Conservation (phyloP, 2,113 vertebrate genomes). For the Calypte anna region DNA sequence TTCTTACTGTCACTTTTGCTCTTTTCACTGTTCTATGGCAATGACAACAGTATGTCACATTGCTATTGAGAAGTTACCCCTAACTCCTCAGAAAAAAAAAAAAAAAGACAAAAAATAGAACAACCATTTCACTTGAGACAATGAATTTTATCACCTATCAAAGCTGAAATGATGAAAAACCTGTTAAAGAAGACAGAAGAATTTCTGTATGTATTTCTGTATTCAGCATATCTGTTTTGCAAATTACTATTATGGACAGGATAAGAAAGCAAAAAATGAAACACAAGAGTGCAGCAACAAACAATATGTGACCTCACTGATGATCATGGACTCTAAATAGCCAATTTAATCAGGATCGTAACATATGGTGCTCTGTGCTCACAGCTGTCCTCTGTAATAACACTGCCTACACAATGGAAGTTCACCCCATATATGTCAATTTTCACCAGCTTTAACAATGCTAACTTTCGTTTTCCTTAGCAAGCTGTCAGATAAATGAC, state of each 20-base stretch:
- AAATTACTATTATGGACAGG: neutral
- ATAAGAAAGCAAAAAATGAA: neutral
- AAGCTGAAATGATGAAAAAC: neutral
- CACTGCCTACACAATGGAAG: neutral
- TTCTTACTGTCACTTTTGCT: slow-evolving; percentile 15
- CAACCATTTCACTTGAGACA: neutral
- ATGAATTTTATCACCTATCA: neutral
- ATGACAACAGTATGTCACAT: neutral
- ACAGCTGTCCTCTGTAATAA: neutral
- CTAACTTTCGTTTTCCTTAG: no score
- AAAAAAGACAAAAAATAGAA: neutral
- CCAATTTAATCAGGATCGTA: neutral
- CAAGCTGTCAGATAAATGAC: no score
- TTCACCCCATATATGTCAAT: neutral
- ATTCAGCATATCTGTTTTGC: neutral
- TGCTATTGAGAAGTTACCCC: neutral
- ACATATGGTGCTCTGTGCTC: slow-evolving; percentile 8
- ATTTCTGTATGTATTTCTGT: neutral
- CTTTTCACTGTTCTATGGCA: neutral
- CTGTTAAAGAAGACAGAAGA: neutral
- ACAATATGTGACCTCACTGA: neutral
- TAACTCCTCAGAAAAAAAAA: neutral
- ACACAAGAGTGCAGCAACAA: neutral
- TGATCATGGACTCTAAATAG: neutral
- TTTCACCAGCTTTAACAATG: no score